These are phyloP conservation scores for Adelosebastes latens DNA, from an alignment of 2,797 vertebrate genomes.

Conservation along the genomic window DNA sequence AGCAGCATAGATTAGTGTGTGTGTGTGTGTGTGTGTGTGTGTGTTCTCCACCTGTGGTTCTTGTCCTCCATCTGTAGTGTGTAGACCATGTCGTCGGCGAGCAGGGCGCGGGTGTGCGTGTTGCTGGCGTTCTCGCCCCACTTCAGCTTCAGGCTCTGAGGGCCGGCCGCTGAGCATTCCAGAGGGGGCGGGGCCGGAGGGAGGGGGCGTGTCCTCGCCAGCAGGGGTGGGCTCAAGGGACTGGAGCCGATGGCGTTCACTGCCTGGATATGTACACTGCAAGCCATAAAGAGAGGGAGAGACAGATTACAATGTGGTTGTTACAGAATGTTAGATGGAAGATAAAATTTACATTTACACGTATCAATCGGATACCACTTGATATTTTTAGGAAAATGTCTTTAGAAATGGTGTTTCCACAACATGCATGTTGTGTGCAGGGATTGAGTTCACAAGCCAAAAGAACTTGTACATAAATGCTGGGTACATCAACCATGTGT, in stretches of 20 bases:
- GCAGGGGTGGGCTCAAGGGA: conserved; percentile 88
- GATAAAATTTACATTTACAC: neutral
- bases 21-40: neutral
- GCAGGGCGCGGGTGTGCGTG: conserved; percentile 80
- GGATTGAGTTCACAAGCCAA: neutral
- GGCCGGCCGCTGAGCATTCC: conserved; percentile 93
- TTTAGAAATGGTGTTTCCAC: neutral
- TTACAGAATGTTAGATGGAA: neutral
- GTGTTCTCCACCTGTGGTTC: conserved; percentile 88
- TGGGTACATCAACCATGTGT: neutral
- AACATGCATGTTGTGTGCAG: neutral
- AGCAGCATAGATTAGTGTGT: neutral
- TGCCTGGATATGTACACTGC: conserved; percentile 93
- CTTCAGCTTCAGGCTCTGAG: conserved; percentile 97
- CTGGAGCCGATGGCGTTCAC: conserved; percentile 93
- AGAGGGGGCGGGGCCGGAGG: conserved; percentile 93
- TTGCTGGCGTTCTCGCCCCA: conserved; percentile 91
- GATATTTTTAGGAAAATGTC: neutral
- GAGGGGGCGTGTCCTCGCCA: conserved; percentile 90
- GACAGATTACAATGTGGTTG: neutral
- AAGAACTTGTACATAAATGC: neutral
- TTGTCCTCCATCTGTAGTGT: conserved; percentile 95
- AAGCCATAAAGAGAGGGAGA: neutral
- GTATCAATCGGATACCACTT: neutral
- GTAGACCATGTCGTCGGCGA: conserved; percentile 88